Percentiles rank a stretch among this genome's conserved stretches.
Evolutionary conservation across 1,140 invertebrate species (phyloP).

Genomic region (Geopemphigus sp.): DNA sequence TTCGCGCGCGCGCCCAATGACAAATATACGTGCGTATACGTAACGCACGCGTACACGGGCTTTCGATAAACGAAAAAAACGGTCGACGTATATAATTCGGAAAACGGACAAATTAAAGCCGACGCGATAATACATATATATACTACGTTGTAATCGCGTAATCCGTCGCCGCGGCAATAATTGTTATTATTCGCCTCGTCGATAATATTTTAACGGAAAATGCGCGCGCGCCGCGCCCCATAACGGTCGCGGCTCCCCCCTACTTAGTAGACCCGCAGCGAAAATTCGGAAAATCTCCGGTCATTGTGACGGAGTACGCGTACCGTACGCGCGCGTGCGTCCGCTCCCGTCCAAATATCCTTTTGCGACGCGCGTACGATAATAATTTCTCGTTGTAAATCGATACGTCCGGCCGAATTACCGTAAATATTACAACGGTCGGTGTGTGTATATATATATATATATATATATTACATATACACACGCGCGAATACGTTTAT

Average conservation of each 20-base stretch:
- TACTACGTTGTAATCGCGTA: neutral
- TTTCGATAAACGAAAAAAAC: no score
- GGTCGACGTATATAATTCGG: no score
- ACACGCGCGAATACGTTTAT: neutral
- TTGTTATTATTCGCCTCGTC: constrained; percentile 2
- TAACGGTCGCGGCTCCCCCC: no score
- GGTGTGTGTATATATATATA: neutral
- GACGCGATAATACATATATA: neutral
- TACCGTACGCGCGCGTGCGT: no score
- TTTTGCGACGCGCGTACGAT: neutral
- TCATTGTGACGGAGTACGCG: no score
- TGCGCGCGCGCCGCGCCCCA: no score
- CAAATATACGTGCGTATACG: neutral
- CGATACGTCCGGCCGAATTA: constrained; percentile 6
- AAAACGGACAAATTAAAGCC: no score
- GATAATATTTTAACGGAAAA: constrained; percentile 9
- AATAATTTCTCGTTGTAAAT: constrained; percentile 30
- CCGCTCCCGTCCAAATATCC: neutral
- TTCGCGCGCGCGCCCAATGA: no score
- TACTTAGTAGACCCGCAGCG: no score
- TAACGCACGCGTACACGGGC: no score
- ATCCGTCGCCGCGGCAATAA: neutral
- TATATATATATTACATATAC: neutral
- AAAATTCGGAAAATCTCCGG: no score
- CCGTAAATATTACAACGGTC: neutral